A percentile compares a stretch with the other conserved stretches of the same genome.
Conservation (phyloP, 2,797 vertebrate species). For the Varecia variegata region DNA sequence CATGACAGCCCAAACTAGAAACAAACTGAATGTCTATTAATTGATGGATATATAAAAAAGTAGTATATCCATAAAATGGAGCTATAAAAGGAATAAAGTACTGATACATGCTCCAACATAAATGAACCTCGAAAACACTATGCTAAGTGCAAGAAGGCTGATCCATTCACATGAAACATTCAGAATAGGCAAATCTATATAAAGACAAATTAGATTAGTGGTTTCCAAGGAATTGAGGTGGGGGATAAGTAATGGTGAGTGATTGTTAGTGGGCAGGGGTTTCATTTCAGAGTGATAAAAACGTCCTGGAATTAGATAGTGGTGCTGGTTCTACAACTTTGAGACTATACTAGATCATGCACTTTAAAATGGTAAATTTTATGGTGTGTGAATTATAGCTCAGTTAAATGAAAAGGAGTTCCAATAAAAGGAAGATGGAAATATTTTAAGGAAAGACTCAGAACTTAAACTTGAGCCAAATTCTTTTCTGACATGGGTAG, state of each 20-base stretch:
- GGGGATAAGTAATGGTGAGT: background rate
- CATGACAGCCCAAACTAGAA: background rate
- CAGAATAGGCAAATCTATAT: rapidly evolving
- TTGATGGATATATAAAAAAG: background rate
- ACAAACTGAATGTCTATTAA: background rate
- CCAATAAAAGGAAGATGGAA: background rate
- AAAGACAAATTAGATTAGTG: background rate
- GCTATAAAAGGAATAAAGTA: background rate
- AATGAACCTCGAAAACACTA: background rate
- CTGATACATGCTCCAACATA: no score
- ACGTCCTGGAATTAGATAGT: background rate
- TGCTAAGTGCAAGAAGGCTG: no score
- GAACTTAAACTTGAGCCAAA: background rate
- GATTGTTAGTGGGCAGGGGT: background rate
- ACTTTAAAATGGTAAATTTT: no score
- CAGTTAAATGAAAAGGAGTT: background rate
- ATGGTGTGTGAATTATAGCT: background rate
- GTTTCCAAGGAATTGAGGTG: no score
- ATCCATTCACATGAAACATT: background rate
- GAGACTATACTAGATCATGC: background rate
- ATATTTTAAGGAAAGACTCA: background rate
- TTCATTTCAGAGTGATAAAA: background rate
- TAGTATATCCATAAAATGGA: background rate
- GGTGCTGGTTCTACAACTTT: background rate
- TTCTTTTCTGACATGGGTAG: background rate